phyloP scores from a whole-genome alignment of 1,140 invertebrate species.

The Acyrthosiphon pisum region DNA sequence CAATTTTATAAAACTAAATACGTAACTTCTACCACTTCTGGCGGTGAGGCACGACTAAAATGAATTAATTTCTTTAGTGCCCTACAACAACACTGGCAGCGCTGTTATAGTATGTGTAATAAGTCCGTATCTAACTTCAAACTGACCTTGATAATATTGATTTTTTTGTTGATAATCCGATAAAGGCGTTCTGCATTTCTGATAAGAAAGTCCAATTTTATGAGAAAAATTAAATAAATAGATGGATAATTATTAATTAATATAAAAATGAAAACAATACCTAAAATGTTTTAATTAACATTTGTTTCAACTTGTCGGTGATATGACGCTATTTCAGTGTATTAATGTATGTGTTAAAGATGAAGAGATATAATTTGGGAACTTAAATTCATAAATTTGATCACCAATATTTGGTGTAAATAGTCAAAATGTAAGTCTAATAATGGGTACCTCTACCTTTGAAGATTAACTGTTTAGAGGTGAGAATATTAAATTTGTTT shows the following conservation, averaged over 20 bases:
- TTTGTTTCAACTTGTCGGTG: neutral
- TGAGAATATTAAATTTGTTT: slow-evolving; percentile 1
- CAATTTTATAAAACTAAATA: no score
- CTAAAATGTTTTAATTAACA: slow-evolving; percentile 4
- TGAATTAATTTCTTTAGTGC: no score
- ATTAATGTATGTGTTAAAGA: neutral
- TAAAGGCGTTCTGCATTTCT: slow-evolving; percentile 42
- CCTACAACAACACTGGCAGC: no score
- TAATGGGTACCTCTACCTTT: neutral
- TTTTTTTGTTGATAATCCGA: slow-evolving; percentile 55
- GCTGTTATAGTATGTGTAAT: neutral
- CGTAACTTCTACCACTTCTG: no score
- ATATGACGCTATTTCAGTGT: neutral
- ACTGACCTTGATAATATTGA: slow-evolving; percentile 55
- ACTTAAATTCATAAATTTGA: neutral
- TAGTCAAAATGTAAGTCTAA: neutral
- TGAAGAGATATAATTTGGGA: neutral
- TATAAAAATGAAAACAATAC: neutral
- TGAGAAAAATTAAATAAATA: neutral
- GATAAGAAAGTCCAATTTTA: slow-evolving; percentile 32
- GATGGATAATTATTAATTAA: neutral
- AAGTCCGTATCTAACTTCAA: slow-evolving; percentile 18
- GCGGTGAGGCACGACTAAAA: no score
- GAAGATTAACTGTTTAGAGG: slow-evolving; percentile 7
- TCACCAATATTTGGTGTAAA: neutral